These are phyloP conservation scores for Tetramorium simillimum DNA, from an alignment of 1,140 invertebrate species.

Conservation along the genomic window DNA sequence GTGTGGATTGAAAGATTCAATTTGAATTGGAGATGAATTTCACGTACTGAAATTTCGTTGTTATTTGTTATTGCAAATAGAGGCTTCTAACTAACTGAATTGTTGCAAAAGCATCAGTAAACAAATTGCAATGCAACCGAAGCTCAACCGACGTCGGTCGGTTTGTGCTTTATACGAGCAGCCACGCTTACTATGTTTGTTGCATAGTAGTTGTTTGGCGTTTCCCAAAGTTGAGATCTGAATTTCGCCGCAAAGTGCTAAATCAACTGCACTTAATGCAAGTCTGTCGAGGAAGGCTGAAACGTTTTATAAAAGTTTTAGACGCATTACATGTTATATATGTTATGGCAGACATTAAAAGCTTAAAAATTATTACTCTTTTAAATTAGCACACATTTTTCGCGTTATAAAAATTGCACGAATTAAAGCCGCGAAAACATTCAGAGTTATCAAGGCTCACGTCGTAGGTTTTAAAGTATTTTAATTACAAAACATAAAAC, in stretches of 20 bases:
- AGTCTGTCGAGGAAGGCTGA: background rate
- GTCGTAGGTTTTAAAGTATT: background rate
- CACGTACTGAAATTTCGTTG: background rate
- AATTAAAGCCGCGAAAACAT: background rate
- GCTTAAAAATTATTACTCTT: conserved; percentile 24
- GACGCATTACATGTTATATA: background rate
- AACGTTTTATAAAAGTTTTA: conserved; percentile 47
- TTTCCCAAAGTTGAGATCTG: conserved; percentile 43
- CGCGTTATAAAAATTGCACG: background rate
- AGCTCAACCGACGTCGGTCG: conserved; percentile 5
- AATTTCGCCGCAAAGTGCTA: conserved; percentile 42
- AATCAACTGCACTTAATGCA: conserved; percentile 58
- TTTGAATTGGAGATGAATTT: background rate
- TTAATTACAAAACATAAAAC: background rate
- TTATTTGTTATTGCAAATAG: conserved; percentile 25
- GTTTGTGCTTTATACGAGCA: conserved; percentile 29
- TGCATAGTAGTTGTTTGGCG: conserved; percentile 35
- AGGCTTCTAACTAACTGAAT: conserved; percentile 19
- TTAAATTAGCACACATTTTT: conserved; percentile 21
- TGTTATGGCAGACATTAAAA: background rate
- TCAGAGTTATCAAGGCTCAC: background rate
- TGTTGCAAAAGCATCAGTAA: conserved; percentile 24
- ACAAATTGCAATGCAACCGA: conserved; percentile 31
- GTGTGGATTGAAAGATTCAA: background rate
- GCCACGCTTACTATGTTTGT: conserved; percentile 25